Evolutionary conservation across 2,113 vertebrate genomes (phyloP), one percentile per base, ranked within the genome.

Genomic region (Leptodactylus fuscus): DNA sequence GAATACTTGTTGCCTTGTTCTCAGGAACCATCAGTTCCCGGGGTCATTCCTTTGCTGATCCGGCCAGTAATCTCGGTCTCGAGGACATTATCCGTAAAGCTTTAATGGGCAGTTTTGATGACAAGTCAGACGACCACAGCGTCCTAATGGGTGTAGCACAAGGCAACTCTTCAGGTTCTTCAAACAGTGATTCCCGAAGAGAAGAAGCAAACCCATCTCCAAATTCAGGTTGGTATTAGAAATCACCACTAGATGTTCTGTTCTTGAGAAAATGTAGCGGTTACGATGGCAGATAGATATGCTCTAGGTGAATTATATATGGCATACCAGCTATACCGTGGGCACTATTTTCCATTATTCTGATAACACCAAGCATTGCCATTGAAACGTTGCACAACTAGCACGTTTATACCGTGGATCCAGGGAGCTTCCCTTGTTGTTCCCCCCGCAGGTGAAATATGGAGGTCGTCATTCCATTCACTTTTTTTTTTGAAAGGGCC

Each of bases 41-140:
- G 92, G 95, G 95, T 92, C 97, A 97, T 93, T 97, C 98, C 73
- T 99, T 97, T 88, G 95, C 94, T 85, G 98, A 99, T 89, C 97
- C 98, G 86, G 97, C 98, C 90, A 98, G 95, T 91, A 99, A 99
- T 88, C 93, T 99, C 38, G 98, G 98, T 77, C 92, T 99, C 87
- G 98, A 99, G 91, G 98, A 99, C 91, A 99, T 99, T 78, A 98
- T 99, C 87, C 96, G 98, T 88, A 99, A 99, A 90, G 98, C 98
- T 53, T 89, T 99, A 90, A 99, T 99, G 97, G 97, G 98, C 20
- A 99, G 94, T 90, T 95, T 98, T 81, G 98, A 99, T 87, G 97
- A 99, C 82, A 96, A 97, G 90, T 94, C 91, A 1, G 98, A 99
- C 24, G 98, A 99, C 22, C 96, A 97, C 3, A 93, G 95, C 77